These are phyloP conservation scores for Dicaeum eximium DNA, from an alignment of 2,113 vertebrate genomes.

Conservation along the genomic window DNA sequence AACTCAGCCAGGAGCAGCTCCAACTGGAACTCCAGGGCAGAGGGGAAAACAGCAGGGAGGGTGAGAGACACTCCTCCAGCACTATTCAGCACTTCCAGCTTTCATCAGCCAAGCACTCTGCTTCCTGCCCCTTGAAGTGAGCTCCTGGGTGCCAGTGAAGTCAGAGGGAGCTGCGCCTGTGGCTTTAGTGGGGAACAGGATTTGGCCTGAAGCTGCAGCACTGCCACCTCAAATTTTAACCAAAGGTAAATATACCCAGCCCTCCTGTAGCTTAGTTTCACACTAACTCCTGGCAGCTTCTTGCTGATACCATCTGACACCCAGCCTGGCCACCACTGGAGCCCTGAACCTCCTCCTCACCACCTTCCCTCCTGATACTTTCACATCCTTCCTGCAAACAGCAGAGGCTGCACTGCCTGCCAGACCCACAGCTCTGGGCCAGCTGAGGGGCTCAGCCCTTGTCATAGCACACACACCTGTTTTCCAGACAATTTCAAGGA, in stretches of 20 bases:
- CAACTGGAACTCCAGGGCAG: neutral
- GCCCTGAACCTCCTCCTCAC: neutral
- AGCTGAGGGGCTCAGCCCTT: neutral
- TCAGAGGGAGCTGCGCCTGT: neutral
- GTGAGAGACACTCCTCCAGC: neutral
- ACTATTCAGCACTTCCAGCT: neutral
- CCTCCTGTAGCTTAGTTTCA: neutral
- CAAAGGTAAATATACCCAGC: neutral
- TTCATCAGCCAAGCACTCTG: neutral
- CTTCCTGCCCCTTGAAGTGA: neutral
- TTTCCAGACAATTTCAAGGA: neutral
- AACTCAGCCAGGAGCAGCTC: neutral
- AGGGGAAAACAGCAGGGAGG: neutral
- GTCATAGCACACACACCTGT: accelerated
- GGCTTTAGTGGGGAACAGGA: neutral
- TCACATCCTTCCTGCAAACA: accelerated
- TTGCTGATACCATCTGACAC: neutral
- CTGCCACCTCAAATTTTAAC: neutral
- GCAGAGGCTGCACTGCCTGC: neutral
- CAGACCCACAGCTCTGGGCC: neutral
- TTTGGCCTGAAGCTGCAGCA: neutral
- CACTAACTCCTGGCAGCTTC: neutral
- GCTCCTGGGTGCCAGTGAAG: neutral
- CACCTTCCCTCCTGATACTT: neutral
- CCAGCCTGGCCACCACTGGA: neutral